Conservation (phyloP, 2,113 vertebrate genomes). For the Myrmophylax atrothorax region DNA sequence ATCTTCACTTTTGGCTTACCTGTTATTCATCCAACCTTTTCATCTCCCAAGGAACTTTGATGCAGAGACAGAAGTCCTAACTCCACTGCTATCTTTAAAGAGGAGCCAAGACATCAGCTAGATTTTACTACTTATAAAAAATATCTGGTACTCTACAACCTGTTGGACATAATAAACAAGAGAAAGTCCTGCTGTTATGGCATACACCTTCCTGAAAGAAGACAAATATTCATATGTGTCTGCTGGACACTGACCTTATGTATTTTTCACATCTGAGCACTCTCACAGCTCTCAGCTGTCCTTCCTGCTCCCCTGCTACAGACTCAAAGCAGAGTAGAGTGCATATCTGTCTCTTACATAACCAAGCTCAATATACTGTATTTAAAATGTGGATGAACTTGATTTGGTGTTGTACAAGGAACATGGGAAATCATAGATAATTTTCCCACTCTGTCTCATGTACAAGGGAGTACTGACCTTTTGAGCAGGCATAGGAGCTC, state of each 20-base stretch:
- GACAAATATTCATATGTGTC: neutral
- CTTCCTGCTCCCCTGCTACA: neutral
- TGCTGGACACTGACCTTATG: neutral
- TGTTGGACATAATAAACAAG: neutral
- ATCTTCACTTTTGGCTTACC: neutral
- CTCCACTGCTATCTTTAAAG: neutral
- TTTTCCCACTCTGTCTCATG: neutral
- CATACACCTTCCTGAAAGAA: neutral
- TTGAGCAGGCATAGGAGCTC: neutral
- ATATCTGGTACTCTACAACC: neutral
- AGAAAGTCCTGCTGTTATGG: neutral
- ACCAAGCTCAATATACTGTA: accelerated
- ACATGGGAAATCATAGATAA: neutral
- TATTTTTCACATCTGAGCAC: neutral
- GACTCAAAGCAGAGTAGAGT: neutral
- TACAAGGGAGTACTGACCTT: neutral
- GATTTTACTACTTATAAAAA: neutral
- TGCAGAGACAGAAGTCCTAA: neutral
- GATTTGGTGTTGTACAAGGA: neutral
- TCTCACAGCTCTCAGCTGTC: neutral
- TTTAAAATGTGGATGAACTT: neutral
- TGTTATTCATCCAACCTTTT: neutral
- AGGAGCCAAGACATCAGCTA: neutral
- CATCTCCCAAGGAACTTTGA: neutral
- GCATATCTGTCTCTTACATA: neutral